Conservation (phyloP, 2,888 invertebrate genomes). For the Cinara cedri region DNA sequence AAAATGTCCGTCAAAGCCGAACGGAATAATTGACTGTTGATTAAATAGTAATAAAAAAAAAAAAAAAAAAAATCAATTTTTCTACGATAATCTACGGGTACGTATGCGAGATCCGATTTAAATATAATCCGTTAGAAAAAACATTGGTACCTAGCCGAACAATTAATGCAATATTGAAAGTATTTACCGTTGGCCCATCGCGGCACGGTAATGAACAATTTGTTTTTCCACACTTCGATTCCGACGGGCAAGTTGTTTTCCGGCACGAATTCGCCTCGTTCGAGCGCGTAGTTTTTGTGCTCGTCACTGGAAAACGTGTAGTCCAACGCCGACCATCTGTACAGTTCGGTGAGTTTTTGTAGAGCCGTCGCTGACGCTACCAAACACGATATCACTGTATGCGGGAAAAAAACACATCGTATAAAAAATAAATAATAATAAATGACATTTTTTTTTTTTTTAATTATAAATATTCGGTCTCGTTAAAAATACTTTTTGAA, state of each 20-base stretch:
- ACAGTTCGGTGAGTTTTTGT: slow-evolving; percentile 68
- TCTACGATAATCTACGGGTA: too few relatives aligned
- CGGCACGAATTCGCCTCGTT: slow-evolving; percentile 69
- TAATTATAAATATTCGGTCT: too few relatives aligned
- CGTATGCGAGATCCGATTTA: too few relatives aligned
- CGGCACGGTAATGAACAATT: slow-evolving; percentile 70
- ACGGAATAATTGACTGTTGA: too few relatives aligned
- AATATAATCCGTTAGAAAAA: too few relatives aligned
- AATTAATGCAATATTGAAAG: too few relatives aligned
- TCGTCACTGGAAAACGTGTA: slow-evolving; percentile 72
- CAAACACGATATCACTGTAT: slow-evolving; percentile 39
- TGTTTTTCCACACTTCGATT: slow-evolving; percentile 74
- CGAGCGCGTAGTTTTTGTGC: slow-evolving; percentile 69
- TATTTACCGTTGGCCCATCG: slow-evolving; percentile 72
- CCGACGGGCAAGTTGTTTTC: slow-evolving; percentile 76
- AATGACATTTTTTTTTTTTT: too few relatives aligned
- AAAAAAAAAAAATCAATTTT: too few relatives aligned
- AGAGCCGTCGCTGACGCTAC: slow-evolving; percentile 22
- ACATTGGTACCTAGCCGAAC: too few relatives aligned
- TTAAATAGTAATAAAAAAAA: too few relatives aligned
- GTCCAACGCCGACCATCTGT: slow-evolving; percentile 74
- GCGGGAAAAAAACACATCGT: neutral
- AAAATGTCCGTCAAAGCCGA: too few relatives aligned
- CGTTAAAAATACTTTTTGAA: too few relatives aligned
- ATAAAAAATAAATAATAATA: neutral